phyloP scores from a whole-genome alignment of 2,888 invertebrate genomes.

The Eupithecia pulchellata region DNA sequence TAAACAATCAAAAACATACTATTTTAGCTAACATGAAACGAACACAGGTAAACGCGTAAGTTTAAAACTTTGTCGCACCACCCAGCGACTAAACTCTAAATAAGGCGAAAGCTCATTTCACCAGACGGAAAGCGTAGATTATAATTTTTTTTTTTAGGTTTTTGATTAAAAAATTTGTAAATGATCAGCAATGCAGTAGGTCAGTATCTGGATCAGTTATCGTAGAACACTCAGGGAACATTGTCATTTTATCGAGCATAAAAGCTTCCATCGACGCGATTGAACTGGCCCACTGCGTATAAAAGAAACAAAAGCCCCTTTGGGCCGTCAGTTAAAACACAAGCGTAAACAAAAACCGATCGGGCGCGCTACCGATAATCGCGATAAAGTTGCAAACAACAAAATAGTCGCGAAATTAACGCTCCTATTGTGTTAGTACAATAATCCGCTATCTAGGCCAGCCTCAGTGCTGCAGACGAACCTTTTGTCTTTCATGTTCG shows the following conservation, averaged over 20 bases:
- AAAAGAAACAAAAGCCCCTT: conserved; percentile 40
- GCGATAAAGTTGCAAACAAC: conserved; percentile 84
- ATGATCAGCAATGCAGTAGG: not conserved
- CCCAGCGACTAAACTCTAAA: no score
- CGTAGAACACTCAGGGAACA: not conserved
- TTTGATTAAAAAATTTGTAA: no score
- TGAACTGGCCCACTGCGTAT: conserved; percentile 25
- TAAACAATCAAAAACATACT: no score
- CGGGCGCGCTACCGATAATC: conserved; percentile 68
- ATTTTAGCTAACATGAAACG: no score
- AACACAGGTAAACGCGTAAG: no score
- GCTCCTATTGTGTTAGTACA: conserved; percentile 85
- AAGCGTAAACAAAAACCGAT: conserved; percentile 48
- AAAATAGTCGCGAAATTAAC: conserved; percentile 85
- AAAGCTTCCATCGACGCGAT: conserved; percentile 27
- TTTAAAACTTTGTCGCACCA: no score
- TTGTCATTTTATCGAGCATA: conserved; percentile 27
- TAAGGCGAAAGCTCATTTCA: no score
- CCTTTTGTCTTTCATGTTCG: conserved; percentile 86
- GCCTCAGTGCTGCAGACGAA: conserved; percentile 85
- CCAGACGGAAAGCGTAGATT: no score
- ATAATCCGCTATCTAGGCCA: conserved; percentile 86
- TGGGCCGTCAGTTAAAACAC: conserved; percentile 44
- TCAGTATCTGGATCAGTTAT: not conserved
- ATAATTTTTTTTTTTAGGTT: no score